These are phyloP conservation scores for Hipparchia semele DNA, from an alignment of 2,888 invertebrate species.

Conservation along the genomic window DNA sequence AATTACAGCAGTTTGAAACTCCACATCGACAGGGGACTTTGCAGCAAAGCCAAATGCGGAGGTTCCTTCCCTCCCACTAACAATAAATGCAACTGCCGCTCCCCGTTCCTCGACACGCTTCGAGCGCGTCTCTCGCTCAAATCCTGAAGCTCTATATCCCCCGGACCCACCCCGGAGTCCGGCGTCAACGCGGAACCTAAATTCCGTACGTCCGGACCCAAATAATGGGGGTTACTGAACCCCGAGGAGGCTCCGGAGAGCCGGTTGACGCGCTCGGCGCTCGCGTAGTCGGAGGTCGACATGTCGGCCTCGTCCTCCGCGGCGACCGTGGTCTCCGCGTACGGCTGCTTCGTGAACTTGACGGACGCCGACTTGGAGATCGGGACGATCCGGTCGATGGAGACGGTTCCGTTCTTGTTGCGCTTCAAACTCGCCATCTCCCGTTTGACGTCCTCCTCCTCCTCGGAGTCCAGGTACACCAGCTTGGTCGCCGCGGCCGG, in stretches of 20 bases:
- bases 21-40: slow-evolving; percentile 91
- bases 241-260: slow-evolving; percentile 81
- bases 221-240: slow-evolving; percentile 90
- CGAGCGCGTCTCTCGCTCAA: slow-evolving; percentile 52
- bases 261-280: slow-evolving; percentile 86
- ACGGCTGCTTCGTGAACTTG: slow-evolving; percentile 78
- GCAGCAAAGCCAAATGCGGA: slow-evolving; percentile 89
- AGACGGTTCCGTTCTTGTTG: slow-evolving; percentile 45
- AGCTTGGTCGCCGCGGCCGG: slow-evolving; percentile 87
- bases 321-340: slow-evolving; percentile 60
- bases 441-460: slow-evolving; percentile 74
- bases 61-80: slow-evolving; percentile 91
- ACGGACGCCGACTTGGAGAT: slow-evolving; percentile 84
- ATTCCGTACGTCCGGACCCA: slow-evolving; percentile 87
- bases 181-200: slow-evolving; percentile 86
- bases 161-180: slow-evolving; percentile 83
- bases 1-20: slow-evolving; percentile 83
- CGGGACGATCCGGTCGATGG: slow-evolving; percentile 60
- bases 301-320: slow-evolving; percentile 81
- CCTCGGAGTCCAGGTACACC: slow-evolving; percentile 88
- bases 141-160: slow-evolving; percentile 72
- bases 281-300: slow-evolving; percentile 90
- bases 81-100: slow-evolving; percentile 56
- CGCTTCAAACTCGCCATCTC: slow-evolving; percentile 49
- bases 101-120: slow-evolving; percentile 51